Percentiles rank a stretch among this genome's conserved stretches.
These are phyloP conservation scores for Amitus sp. DNA, from an alignment of 2,888 invertebrate genomes.

Conservation along the genomic window DNA sequence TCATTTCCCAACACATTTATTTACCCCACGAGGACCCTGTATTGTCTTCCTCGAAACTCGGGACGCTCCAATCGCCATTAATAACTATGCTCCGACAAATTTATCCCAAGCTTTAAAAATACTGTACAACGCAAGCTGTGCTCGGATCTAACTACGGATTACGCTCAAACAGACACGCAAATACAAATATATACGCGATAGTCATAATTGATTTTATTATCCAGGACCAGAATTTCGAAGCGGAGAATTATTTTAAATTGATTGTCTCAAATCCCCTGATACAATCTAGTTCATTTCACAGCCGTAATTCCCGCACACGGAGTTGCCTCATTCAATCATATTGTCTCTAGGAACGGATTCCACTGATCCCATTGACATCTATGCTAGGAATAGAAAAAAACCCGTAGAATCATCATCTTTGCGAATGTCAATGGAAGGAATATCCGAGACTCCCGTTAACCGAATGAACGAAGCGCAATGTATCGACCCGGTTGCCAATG, in stretches of 20 bases:
- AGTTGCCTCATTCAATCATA: neutral
- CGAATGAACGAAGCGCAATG: no score
- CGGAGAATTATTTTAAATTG: neutral
- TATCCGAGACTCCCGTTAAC: conserved; percentile 4
- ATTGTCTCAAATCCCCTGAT: neutral
- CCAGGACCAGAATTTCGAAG: neutral
- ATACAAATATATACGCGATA: neutral
- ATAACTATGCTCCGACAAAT: conserved; percentile 52
- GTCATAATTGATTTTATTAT: neutral
- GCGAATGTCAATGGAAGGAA: conserved; percentile 3
- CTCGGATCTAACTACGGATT: conserved; percentile 1
- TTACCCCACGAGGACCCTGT: conserved; percentile 42
- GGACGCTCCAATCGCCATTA: conserved; percentile 50
- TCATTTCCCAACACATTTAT: conserved; percentile 31
- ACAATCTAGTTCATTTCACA: neutral
- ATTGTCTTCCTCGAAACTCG: conserved; percentile 54
- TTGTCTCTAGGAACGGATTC: neutral
- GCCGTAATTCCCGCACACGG: neutral
- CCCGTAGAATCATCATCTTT: conserved; percentile 6
- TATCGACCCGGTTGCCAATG: no score
- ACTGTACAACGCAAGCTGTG: conserved; percentile 21
- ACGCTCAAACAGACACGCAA: neutral
- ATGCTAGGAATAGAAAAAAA: neutral
- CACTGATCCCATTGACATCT: neutral
- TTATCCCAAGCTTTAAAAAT: conserved; percentile 48